Evolutionary conservation across 1,140 invertebrate genomes (phyloP), one percentile per base, ranked within the genome.

Genomic region (Teleopsis dalmanni): DNA sequence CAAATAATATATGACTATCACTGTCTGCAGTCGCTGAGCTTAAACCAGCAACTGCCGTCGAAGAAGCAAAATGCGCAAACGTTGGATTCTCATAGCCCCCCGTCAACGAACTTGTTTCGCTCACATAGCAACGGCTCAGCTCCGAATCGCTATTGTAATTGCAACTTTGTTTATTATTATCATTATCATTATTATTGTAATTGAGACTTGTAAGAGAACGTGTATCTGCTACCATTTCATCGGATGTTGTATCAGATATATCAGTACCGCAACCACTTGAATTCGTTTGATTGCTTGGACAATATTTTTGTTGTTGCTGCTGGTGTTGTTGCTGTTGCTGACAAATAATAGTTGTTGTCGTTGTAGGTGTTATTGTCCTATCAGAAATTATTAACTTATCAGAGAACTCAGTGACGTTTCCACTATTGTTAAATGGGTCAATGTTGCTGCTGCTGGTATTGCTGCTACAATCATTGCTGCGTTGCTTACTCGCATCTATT

Each of bases 71-170:
- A 52, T 69, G 65, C 3, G 59, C 65, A 40, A 69, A 70, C 3
- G 65, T 66, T 47, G 63, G 65, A 55, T 70, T 69, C 57, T 68
- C 65, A 36, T 69, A 69, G 33, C 57, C 59, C 31, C 60, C 62
- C 25, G 57, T 59, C 52, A 65, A 46, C 47, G 66, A 69, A 58
- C 63, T 70, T 13, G 63, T 65, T 55, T 70, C 66, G 53, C 64
- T 70, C 40, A 70, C 57, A 57, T 67, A 69, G 52, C 64, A 67
- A 50, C 66, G 65, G 57, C 57, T 65, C 49, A 67, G 50, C 57
- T 70, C 66, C 25, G 66, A 67, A 54, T 70, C 66, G 40, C 57
- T 57, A 45, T 65, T 61, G 21, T 52, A 48, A 27, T 40, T 38
- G n/a, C 44, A 36, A 49, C 54, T 43, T 6, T 52, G 22, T 31